Evolutionary conservation across 2,888 invertebrate genomes (phyloP).

Genomic region (Watsonalla cultraria): DNA sequence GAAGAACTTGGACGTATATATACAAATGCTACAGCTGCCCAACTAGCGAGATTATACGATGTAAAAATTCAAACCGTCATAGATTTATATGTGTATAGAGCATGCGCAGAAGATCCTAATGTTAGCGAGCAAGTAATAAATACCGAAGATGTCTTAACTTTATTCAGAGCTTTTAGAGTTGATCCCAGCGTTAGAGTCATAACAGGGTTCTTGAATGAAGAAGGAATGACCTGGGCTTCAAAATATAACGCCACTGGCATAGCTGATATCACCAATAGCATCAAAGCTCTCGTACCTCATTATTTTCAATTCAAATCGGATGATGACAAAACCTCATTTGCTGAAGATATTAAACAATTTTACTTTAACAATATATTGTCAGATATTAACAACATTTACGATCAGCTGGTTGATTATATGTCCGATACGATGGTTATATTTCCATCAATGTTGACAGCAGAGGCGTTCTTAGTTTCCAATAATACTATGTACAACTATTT

Average conservation of each 20-base stretch:
- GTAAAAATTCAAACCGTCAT: constrained; percentile 19
- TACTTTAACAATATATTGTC: constrained; percentile 28
- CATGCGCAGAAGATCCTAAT: constrained; percentile 25
- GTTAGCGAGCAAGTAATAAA: constrained; percentile 18
- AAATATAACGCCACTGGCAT: constrained; percentile 20
- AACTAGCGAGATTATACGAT: constrained; percentile 25
- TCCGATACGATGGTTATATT: constrained; percentile 30
- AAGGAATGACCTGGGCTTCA: constrained; percentile 33
- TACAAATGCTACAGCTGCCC: constrained; percentile 22
- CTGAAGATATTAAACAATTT: constrained; percentile 17
- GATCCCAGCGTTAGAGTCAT: constrained; percentile 22
- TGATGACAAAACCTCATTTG: constrained; percentile 16
- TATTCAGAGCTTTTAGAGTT: constrained; percentile 14
- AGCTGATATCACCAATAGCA: constrained; percentile 13
- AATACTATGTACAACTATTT: constrained; percentile 31
- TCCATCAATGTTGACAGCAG: constrained; percentile 18
- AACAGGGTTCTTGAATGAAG: constrained; percentile 38
- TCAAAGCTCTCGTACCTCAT: constrained; percentile 23
- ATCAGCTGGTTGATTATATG: constrained; percentile 30
- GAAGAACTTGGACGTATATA: constrained; percentile 30
- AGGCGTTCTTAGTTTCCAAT: constrained; percentile 15
- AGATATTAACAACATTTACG: constrained; percentile 4
- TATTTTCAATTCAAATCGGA: constrained; percentile 21
- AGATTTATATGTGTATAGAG: constrained; percentile 22
- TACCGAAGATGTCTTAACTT: constrained; percentile 18